phyloP scores from a whole-genome alignment of 2,113 vertebrate genomes.

The Caloenas nicobarica region DNA sequence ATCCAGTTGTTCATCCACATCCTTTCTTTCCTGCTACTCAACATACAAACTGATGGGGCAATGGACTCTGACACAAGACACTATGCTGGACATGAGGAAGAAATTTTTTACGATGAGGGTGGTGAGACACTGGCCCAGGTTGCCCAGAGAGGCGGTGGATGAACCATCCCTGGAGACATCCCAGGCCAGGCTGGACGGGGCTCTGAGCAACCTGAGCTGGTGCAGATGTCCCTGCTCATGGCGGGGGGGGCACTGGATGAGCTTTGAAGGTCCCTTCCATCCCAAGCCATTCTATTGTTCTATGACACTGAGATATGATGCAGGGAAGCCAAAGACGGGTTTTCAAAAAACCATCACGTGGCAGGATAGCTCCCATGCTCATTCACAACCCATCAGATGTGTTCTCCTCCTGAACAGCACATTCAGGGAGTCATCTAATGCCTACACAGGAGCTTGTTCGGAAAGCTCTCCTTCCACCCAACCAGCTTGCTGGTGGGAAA shows the following conservation, averaged over 20 bases:
- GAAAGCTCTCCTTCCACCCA: not conserved
- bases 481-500: not conserved
- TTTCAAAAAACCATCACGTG: not conserved
- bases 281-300: too few relatives aligned
- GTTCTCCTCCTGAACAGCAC: not conserved
- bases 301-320: too few relatives aligned
- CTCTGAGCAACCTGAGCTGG: too few relatives aligned
- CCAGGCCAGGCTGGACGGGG: too few relatives aligned
- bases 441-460: accelerated
- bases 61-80: not conserved
- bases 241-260: too few relatives aligned
- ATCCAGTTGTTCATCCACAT: not conserved
- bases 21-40: not conserved
- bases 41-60: not conserved
- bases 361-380: not conserved
- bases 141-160: too few relatives aligned
- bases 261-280: too few relatives aligned
- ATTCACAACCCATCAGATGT: not conserved
- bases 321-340: not conserved
- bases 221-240: too few relatives aligned
- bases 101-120: too few relatives aligned
- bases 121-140: too few relatives aligned
- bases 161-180: too few relatives aligned
- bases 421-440: not conserved
- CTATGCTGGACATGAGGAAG: too few relatives aligned